Base-by-base conservation (phyloP, 2,888 invertebrate species). In the Pyrochroa serraticornis region DNA sequence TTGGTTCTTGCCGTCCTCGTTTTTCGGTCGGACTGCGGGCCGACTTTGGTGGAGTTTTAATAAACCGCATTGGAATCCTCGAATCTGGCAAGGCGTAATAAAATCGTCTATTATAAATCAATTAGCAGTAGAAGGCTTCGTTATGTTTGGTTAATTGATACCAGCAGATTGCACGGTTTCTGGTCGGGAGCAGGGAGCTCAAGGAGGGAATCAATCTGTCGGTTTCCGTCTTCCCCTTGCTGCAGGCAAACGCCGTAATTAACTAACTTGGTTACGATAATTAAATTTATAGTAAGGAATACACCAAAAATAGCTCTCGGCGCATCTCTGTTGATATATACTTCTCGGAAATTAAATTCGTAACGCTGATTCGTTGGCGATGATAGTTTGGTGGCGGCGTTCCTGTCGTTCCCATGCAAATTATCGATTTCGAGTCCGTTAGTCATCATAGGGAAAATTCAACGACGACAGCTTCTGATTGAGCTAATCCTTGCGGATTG, bases 231-330 rank as follows among this genome's bases (percentile, higher is more conserved):
- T 61, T 58, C 58, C 46, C 56, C 60, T 53, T 53, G 66, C 68
- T 60, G 48, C 62, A 62, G 66, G 67, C 68, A 67, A 62, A 66
- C 66, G 65, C 58, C 58, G 67, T 71, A 74, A 75, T 75, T 75
- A 74, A 73, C 74, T 74, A 72, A 75, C 70, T 75, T 68, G 72
- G 72, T 74, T 74, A 69, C 71, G 71, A 74, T 76, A 75, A 76
- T 75, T 75, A 74, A 75, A 75, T 75, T 75, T 73, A 72, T 73
- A 71, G 72, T 69, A 71, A 71, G 73, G 71, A 73, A 73, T 72
- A 73, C 70, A 72, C 69, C 71, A 75, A 75, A 75, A 75, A 76
- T 73, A 71, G 69, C 73, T 71, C 63, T 61, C 66, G 70, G 73
- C 72, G 65, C 60, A 62, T 62, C 59, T 62, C 68, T 62, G 68